Conservation (phyloP, 2,797 vertebrate species). For the Parauchenoglanis punctatus region DNA sequence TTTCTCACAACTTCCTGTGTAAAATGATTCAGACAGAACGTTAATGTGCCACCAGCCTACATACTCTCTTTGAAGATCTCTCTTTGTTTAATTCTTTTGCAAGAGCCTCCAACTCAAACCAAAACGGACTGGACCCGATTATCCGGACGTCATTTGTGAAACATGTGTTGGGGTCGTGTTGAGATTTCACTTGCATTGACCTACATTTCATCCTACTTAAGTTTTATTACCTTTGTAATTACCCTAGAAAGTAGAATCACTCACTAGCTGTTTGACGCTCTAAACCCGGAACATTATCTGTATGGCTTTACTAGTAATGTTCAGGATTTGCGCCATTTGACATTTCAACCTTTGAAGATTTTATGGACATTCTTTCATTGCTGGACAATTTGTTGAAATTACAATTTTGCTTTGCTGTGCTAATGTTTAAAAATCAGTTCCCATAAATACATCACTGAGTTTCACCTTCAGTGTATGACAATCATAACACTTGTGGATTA, state of each 20-base stretch:
- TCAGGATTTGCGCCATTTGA: background rate
- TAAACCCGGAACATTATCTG: background rate
- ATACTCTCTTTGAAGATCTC: background rate
- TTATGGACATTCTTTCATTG: background rate
- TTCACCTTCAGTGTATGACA: background rate
- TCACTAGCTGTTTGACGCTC: background rate
- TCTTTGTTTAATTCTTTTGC: background rate
- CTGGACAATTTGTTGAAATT: background rate
- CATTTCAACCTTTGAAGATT: background rate
- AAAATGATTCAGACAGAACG: background rate
- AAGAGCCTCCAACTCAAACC: background rate
- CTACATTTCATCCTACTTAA: background rate
- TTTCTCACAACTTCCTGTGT: background rate
- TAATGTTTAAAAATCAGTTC: background rate
- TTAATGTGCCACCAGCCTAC: background rate
- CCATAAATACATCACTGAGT: background rate
- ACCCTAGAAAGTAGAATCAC: background rate
- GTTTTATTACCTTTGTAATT: background rate
- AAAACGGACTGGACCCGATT: background rate
- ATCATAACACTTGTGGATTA: background rate
- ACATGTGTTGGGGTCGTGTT: background rate
- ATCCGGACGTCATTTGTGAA: background rate
- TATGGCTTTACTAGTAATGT: background rate
- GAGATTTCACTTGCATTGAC: background rate
- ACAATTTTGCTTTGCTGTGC: background rate